Percentiles rank a stretch among this genome's conserved stretches.
Conservation (phyloP, 2,113 vertebrate species). For the Varanus komodoensis region DNA sequence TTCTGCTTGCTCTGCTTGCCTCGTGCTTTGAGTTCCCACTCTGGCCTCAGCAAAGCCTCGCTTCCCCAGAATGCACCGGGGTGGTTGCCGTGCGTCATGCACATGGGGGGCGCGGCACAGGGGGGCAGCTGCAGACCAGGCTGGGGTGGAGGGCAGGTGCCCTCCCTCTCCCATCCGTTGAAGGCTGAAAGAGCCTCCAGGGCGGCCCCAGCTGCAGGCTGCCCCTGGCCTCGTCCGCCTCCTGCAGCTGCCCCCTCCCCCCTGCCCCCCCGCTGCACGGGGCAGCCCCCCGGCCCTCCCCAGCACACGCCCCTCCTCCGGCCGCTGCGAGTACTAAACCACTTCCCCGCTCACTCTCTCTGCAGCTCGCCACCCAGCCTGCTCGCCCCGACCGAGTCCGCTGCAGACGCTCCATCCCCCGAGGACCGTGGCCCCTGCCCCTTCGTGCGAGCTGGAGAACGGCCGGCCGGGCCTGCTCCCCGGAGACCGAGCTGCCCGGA, state of each 20-base stretch:
- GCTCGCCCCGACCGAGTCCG: constrained; percentile 73
- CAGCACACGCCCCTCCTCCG: constrained; percentile 80
- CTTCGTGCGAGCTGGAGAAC: constrained; percentile 66
- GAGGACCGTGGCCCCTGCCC: constrained; percentile 63
- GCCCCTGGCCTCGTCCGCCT: background rate
- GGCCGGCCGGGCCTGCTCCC: constrained; percentile 57
- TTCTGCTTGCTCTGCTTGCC: constrained; percentile 50
- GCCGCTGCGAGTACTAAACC: constrained; percentile 81
- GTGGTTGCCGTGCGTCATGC: background rate
- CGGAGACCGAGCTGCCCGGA: constrained; percentile 45
- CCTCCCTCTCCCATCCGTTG: constrained; percentile 89
- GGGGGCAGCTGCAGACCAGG: constrained; percentile 78
- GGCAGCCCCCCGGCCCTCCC: constrained; percentile 63
- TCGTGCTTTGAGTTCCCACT: constrained; percentile 18
- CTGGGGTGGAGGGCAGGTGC: constrained; percentile 76
- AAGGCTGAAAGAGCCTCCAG: constrained; percentile 93
- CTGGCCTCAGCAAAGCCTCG: constrained; percentile 44
- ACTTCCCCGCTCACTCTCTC: constrained; percentile 89
- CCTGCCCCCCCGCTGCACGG: constrained; percentile 60
- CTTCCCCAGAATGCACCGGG: constrained; percentile 13
- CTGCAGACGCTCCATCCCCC: constrained; percentile 65
- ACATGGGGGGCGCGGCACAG: constrained; percentile 45
- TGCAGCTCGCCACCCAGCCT: constrained; percentile 84
- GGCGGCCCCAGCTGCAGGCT: constrained; percentile 82
- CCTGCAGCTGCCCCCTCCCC: constrained; percentile 46